These are phyloP conservation scores for Cantharis rustica DNA, from an alignment of 2,888 invertebrate species.

Conservation along the genomic window DNA sequence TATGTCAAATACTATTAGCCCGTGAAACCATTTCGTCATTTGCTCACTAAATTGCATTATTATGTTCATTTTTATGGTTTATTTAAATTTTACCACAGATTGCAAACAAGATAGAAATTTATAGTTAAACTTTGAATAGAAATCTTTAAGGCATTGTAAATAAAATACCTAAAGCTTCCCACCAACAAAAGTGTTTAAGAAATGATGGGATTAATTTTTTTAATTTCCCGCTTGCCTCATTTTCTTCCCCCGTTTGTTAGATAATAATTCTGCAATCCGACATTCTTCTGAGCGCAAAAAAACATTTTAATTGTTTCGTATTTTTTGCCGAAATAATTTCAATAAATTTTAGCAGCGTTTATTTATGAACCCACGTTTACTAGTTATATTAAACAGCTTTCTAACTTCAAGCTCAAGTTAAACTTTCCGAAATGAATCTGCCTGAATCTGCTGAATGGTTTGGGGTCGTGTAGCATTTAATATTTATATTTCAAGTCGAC, in stretches of 20 bases:
- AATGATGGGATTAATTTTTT: neutral
- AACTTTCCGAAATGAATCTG: neutral
- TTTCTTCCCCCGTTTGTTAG: neutral
- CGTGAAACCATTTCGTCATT: neutral
- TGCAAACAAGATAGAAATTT: neutral
- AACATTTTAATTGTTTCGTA: neutral
- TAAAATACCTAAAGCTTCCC: neutral
- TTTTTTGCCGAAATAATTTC: neutral
- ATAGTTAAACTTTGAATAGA: neutral
- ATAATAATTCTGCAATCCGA: neutral
- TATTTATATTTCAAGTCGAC: neutral
- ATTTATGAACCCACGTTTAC: neutral
- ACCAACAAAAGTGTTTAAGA: neutral
- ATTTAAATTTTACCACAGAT: neutral
- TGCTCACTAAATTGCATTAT: neutral
- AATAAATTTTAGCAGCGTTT: neutral
- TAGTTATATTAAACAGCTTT: neutral
- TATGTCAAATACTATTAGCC: too few relatives aligned
- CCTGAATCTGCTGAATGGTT: neutral
- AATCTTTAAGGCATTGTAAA: neutral
- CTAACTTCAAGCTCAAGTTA: neutral
- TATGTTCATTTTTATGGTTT: neutral
- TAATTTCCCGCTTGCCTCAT: neutral
- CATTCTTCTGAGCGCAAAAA: neutral
- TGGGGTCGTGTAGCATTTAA: neutral